Percentiles rank a stretch among this genome's conserved stretches.
These are phyloP conservation scores for Hippasteria phrygiana DNA, from an alignment of 53 echinoderm and acorn worm genomes.

Conservation along the genomic window DNA sequence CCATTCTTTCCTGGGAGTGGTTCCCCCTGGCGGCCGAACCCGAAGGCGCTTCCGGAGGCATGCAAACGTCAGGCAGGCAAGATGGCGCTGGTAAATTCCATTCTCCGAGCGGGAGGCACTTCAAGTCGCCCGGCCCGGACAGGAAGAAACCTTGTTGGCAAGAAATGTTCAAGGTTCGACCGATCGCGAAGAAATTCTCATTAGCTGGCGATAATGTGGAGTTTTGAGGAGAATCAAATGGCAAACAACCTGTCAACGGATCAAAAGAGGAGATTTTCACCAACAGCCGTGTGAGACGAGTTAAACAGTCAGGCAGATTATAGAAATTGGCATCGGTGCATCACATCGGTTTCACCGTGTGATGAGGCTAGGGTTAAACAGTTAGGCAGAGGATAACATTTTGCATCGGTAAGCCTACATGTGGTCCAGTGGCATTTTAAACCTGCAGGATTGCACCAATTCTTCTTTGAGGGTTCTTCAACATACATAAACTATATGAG, in stretches of 20 bases:
- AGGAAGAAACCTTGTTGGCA: constrained; percentile 15
- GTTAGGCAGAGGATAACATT: no score
- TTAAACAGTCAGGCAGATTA: no score
- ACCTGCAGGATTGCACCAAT: no score
- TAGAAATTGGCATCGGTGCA: neutral
- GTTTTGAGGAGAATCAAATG: neutral
- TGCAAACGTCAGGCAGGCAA: constrained; percentile 31
- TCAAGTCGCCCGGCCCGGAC: constrained; percentile 15
- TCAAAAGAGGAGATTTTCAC: neutral
- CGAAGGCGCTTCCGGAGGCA: constrained; percentile 11
- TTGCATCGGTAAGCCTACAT: no score
- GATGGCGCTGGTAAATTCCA: constrained; percentile 42
- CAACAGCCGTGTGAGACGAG: no score
- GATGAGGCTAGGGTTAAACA: no score
- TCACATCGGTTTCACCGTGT: no score
- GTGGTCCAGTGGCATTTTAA: no score
- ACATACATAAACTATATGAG: no score
- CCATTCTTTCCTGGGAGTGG: neutral
- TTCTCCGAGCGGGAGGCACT: constrained; percentile 16
- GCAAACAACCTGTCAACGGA: constrained; percentile 23
- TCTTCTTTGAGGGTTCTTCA: no score
- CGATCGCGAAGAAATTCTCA: constrained; percentile 24
- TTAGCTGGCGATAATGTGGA: neutral
- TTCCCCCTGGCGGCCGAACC: constrained; percentile 9
- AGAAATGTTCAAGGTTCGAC: constrained; percentile 10